Evolutionary conservation across 2,888 invertebrate genomes (phyloP), one percentile per base, ranked within the genome.

Genomic region (Esperia sulphurella): DNA sequence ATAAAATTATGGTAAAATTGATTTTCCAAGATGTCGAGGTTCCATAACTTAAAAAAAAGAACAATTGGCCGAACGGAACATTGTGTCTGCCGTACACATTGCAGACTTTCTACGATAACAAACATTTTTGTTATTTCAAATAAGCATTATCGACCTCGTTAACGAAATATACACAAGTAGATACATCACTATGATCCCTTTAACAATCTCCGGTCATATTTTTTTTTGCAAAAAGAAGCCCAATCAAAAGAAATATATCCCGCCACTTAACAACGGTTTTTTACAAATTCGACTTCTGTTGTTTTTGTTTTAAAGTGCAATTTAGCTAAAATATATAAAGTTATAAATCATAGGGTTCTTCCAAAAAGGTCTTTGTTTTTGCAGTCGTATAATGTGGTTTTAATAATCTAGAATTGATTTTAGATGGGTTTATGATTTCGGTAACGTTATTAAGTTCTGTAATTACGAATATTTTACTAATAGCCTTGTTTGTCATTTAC

Each of bases 171-270:
- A 35, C n/a, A n/a, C n/a, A 21, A 3, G 2, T 21, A 21, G 2
- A 5, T n/a, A 35, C 57, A 53, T 45, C 62, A 41, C 61, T 63
- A 57, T 43, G 14, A 29, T 41, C 48, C 54, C 50, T 57, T 60
- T 61, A 48, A 58, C 58, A 56, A 52, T 52, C 54, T 54, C 50
- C 53, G 50, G 53, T 56, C 45, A 46, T 57, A 65, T 70, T 67
- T 68, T 65, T 66, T 70, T 67, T 68, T 65, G 58, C 55, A 28
- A 49, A 43, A 12, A 14, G 50, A 35, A 10, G 44, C 48, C 46
- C 51, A 51, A 59, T 66, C 59, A 56, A 47, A 56, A 48, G 51
- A 53, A 55, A 41, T 29, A 41, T 29, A 14, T 42, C 44, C 57
- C 57, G 52, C 50, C 45, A 12, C 33, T 14, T n/a, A 14, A 8